These are phyloP conservation scores for Rafetus swinhoei DNA, from an alignment of 2,113 vertebrate genomes.

Conservation along the genomic window DNA sequence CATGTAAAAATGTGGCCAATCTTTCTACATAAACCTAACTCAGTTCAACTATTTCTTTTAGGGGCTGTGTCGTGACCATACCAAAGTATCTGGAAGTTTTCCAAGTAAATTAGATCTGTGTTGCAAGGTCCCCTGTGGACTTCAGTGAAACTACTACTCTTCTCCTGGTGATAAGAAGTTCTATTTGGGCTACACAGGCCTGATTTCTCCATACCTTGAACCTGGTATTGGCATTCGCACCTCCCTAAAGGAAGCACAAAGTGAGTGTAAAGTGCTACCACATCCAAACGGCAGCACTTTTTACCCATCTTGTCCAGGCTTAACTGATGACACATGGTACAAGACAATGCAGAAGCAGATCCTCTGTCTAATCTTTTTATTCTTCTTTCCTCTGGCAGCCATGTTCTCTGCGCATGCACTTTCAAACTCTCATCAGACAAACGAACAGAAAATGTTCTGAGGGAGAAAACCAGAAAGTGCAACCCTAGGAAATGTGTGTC, in stretches of 20 bases:
- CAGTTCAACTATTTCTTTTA: not conserved
- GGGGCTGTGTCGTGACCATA: not conserved
- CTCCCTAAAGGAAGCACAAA: rapidly evolving
- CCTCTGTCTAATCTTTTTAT: not conserved
- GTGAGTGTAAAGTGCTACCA: not conserved
- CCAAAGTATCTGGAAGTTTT: not conserved
- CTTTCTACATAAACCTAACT: not conserved
- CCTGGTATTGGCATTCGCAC: not conserved
- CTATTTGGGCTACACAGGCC: not conserved
- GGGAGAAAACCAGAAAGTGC: not conserved
- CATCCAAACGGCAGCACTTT: not conserved
- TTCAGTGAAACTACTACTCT: not conserved
- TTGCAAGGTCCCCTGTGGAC: rapidly evolving
- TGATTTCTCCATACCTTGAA: not conserved
- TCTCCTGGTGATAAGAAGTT: not conserved
- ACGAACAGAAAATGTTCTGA: not conserved
- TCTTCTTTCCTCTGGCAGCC: not conserved
- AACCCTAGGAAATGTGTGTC: not conserved
- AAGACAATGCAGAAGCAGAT: not conserved
- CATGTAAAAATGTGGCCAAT: not conserved
- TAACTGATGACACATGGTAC: not conserved
- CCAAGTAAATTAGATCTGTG: not conserved
- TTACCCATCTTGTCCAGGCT: not conserved
- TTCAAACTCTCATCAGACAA: not conserved
- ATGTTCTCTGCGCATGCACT: not conserved